A percentile compares a stretch with the other conserved stretches of the same genome.
phyloP scores from a whole-genome alignment of 1,140 invertebrate species.

The Drosophila pallidifrons region DNA sequence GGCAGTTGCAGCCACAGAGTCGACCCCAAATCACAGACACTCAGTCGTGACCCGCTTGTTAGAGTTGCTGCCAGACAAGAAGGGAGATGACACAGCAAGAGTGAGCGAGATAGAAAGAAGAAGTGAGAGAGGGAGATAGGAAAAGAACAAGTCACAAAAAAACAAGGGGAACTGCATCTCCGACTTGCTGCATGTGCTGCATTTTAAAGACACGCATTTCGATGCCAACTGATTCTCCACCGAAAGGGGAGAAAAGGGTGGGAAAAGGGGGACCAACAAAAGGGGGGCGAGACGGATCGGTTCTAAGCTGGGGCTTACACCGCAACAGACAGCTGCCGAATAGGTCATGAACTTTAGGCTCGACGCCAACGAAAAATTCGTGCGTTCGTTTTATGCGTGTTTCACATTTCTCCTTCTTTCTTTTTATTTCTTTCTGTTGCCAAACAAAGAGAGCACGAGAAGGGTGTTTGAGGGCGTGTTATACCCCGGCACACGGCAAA shows the following conservation, averaged over 20 bases:
- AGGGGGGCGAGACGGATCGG: background rate
- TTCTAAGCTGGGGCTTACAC: background rate
- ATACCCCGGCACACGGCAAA: too few species aligned
- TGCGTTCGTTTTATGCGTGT: constrained; percentile 8
- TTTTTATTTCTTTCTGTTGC: background rate
- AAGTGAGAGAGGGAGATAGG: background rate
- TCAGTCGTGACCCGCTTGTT: constrained; percentile 41
- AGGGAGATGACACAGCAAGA: background rate
- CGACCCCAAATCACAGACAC: constrained; percentile 52
- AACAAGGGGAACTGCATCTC: constrained; percentile 7
- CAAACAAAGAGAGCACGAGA: too few species aligned
- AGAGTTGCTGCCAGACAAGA: background rate
- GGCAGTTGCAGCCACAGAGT: constrained; percentile 45
- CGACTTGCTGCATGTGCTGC: constrained; percentile 46
- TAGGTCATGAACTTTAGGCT: constrained; percentile 63
- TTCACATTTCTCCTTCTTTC: background rate
- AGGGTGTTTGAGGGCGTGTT: background rate
- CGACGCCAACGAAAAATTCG: constrained; percentile 9
- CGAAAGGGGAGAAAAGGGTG: background rate
- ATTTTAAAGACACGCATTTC: constrained; percentile 50
- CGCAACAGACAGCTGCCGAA: constrained; percentile 29
- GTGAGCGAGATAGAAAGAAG: background rate
- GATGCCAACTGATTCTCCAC: constrained; percentile 33
- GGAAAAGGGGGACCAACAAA: background rate
- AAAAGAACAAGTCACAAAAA: constrained; percentile 8